These are phyloP conservation scores for Oopsacas minuta DNA, from an alignment of 37 sponge, comb jelly and placozoan genomes.

Conservation along the genomic window DNA sequence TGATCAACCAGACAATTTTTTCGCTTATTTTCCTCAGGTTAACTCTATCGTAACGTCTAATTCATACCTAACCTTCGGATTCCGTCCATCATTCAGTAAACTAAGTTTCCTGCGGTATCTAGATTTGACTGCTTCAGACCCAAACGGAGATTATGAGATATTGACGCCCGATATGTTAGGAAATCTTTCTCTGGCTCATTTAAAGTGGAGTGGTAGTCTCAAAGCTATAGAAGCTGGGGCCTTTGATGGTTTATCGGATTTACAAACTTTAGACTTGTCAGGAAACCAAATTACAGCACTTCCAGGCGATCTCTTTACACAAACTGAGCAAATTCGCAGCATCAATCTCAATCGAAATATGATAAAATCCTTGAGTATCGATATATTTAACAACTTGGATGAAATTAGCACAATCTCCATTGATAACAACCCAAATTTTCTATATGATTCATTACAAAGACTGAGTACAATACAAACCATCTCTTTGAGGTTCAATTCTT, in stretches of 20 bases:
- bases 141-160: not conserved
- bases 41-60: not conserved
- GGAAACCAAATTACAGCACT: not conserved
- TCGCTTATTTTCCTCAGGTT: not conserved
- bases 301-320: not conserved
- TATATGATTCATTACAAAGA: not conserved
- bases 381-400: not conserved
- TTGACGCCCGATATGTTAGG: not conserved
- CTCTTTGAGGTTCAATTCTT: not conserved
- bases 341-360: not conserved
- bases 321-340: not conserved
- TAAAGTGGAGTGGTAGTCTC: not conserved
- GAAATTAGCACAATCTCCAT: not conserved
- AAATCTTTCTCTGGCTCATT: not conserved
- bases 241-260: not conserved
- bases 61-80: not conserved
- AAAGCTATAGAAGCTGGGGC: not conserved
- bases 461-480: not conserved
- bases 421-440: not conserved
- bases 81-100: not conserved
- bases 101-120: not conserved
- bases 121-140: not conserved
- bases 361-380: not conserved
- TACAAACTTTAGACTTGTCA: not conserved
- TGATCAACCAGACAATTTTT: not conserved